Evolutionary conservation across 2,113 vertebrate genomes (phyloP).

Genomic region (Poecile atricapillus): DNA sequence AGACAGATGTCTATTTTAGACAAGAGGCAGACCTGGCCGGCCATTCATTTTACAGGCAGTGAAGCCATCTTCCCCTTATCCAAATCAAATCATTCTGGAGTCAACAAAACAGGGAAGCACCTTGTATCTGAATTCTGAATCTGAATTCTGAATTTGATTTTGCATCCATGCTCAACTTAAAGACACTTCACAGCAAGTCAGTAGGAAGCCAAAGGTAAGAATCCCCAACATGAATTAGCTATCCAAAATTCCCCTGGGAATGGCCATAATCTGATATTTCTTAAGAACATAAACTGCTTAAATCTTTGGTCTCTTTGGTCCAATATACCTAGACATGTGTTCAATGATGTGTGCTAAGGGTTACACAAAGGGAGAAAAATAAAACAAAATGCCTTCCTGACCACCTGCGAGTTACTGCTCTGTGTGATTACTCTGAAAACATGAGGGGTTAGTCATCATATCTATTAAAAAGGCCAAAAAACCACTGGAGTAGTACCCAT

Average conservation of each 20-base stretch:
- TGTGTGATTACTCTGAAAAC: neutral
- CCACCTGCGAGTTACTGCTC: neutral
- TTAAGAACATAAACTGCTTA: constrained; percentile 5
- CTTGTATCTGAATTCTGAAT: neutral
- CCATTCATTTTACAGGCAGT: neutral
- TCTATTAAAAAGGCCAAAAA: neutral
- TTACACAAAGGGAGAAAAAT: constrained; percentile 3
- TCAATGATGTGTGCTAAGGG: neutral
- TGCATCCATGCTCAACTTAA: neutral
- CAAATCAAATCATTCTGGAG: neutral
- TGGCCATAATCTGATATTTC: neutral
- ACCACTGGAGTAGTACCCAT: neutral
- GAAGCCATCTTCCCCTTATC: neutral
- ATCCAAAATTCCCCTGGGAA: neutral
- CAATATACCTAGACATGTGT: neutral
- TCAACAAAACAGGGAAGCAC: neutral
- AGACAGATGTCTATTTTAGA: neutral
- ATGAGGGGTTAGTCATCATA: neutral
- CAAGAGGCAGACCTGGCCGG: neutral
- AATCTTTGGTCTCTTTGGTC: constrained; percentile 11
- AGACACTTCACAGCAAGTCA: neutral
- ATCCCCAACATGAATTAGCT: neutral
- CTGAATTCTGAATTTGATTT: neutral
- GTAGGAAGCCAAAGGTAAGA: neutral
- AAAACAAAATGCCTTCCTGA: constrained; percentile 10